phyloP scores from a whole-genome alignment of 2,888 invertebrate species.

The Spodoptera picta region DNA sequence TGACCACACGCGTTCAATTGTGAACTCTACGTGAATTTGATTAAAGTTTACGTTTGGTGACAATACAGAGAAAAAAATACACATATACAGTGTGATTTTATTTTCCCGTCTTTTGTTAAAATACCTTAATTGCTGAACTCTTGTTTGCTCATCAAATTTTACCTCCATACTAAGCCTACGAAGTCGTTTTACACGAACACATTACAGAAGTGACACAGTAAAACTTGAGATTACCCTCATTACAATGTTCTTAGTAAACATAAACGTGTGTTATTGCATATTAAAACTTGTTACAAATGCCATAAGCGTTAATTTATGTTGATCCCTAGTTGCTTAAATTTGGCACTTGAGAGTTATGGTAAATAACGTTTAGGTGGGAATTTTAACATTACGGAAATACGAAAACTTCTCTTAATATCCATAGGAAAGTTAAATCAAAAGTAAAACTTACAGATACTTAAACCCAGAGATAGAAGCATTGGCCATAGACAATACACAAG shows the following conservation, averaged over 20 bases:
- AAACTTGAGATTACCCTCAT: slow-evolving; percentile 49
- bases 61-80: too few relatives aligned
- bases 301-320: slow-evolving; percentile 53
- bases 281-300: slow-evolving; percentile 54
- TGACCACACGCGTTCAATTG: too few relatives aligned
- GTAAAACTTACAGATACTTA: too few relatives aligned
- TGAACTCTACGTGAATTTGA: too few relatives aligned
- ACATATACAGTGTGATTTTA: too few relatives aligned
- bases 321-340: slow-evolving; percentile 46
- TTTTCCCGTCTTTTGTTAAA: too few relatives aligned
- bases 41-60: too few relatives aligned
- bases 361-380: slow-evolving; percentile 4
- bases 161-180: too few relatives aligned
- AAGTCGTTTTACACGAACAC: slow-evolving; percentile 30
- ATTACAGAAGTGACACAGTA: slow-evolving; percentile 26
- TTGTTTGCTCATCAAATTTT: background rate
- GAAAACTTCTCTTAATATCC: too few relatives aligned
- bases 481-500: too few relatives aligned
- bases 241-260: slow-evolving; percentile 41
- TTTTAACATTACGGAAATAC: slow-evolving; percentile 5
- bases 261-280: slow-evolving; percentile 53
- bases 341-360: slow-evolving; percentile 19
- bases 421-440: too few relatives aligned
- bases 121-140: background rate
- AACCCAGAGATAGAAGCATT: too few relatives aligned